Evolutionary conservation across 2,797 vertebrate genomes (phyloP).

Genomic region (Xyrichtys novacula): DNA sequence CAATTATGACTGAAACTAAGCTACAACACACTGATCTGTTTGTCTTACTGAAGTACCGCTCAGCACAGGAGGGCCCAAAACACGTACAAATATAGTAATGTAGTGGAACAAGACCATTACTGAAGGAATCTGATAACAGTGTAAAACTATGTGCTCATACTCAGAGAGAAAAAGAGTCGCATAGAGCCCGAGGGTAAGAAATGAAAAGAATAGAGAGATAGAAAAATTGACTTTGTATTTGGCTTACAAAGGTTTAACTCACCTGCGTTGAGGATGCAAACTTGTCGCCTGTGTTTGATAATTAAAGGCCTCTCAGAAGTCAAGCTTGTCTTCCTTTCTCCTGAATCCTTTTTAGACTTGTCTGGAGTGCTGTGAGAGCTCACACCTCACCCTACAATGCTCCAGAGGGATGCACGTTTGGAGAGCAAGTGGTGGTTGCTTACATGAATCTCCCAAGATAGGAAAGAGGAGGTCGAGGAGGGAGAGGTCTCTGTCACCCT

Average conservation of each 20-base stretch:
- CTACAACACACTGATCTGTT: conserved; percentile 39
- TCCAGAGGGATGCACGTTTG: conserved; percentile 60
- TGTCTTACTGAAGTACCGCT: conserved; percentile 42
- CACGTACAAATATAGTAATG: conserved; percentile 83
- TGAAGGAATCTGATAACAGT: conserved; percentile 65
- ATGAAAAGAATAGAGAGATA: neutral
- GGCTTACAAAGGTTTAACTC: conserved; percentile 16
- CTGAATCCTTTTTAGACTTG: conserved; percentile 3
- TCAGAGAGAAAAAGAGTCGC: neutral
- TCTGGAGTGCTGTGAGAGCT: conserved; percentile 27
- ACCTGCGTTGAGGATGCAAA: conserved; percentile 62
- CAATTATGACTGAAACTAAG: conserved; percentile 47
- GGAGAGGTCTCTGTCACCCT: conserved; percentile 30
- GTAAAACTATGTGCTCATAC: conserved; percentile 49
- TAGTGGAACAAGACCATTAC: conserved; percentile 24
- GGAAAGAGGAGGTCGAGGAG: conserved; percentile 44
- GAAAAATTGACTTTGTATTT: neutral
- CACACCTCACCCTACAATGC: conserved; percentile 39
- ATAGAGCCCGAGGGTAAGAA: neutral
- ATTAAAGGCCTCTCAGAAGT: neutral
- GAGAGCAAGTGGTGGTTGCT: conserved; percentile 60
- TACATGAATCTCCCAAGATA: conserved; percentile 65
- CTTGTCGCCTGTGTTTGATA: neutral
- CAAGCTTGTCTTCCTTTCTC: neutral
- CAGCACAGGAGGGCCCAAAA: conserved; percentile 41